Evolutionary conservation across 2,888 invertebrate species (phyloP).

Genomic region (Torymus aiolomorphi): DNA sequence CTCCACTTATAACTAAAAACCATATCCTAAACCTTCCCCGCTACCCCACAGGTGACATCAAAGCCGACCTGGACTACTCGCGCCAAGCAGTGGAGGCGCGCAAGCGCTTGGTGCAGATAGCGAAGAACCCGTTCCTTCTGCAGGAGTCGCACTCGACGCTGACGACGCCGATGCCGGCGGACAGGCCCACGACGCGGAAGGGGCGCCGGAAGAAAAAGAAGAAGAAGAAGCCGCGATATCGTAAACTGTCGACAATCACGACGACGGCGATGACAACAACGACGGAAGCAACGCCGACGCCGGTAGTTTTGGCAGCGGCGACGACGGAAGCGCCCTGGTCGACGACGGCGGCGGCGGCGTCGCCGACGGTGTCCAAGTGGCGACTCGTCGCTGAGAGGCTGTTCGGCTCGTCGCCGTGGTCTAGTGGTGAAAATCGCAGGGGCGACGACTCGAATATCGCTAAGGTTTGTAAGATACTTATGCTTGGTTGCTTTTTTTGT

Average conservation of each 20-base stretch:
- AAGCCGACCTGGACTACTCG: constrained; percentile 54
- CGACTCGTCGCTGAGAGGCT: constrained; percentile 66
- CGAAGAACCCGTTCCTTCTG: constrained; percentile 21
- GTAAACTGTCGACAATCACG: constrained; percentile 39
- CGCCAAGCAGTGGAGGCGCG: constrained; percentile 56
- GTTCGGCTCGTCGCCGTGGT: constrained; percentile 62
- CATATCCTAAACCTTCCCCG: too few species aligned
- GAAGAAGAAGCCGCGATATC: constrained; percentile 61
- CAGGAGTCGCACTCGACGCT: constrained; percentile 42
- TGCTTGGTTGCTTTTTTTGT: neutral
- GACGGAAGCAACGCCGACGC: constrained; percentile 33
- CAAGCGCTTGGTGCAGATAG: constrained; percentile 60
- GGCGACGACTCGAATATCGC: constrained; percentile 25
- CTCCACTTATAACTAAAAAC: too few species aligned
- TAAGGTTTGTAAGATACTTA: constrained; percentile 31
- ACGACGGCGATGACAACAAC: constrained; percentile 51
- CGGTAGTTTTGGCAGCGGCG: constrained; percentile 41
- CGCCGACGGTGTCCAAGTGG: constrained; percentile 63
- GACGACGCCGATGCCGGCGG: constrained; percentile 39
- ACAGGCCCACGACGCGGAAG: constrained; percentile 60
- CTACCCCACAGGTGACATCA: constrained; percentile 11
- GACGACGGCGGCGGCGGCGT: constrained; percentile 19
- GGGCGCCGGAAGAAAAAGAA: constrained; percentile 66
- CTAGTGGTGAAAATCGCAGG: constrained; percentile 46
- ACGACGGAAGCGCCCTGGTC: constrained; percentile 52